A percentile compares a stretch with the other conserved stretches of the same genome.
Conservation (phyloP, 2,113 vertebrate species). For the Onychostruthus taczanowskii region DNA sequence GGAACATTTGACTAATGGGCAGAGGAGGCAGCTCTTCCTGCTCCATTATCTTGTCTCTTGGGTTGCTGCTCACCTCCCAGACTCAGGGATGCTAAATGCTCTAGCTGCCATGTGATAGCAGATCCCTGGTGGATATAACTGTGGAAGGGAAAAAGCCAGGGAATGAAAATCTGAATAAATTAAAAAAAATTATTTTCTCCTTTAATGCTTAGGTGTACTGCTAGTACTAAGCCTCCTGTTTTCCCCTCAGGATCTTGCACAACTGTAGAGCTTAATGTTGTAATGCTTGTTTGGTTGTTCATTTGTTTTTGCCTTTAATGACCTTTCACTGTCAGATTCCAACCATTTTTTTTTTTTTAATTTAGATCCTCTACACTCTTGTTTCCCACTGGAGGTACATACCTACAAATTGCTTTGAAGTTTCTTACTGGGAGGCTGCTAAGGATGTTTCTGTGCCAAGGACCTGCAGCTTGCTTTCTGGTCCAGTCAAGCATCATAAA, state of each 20-base stretch:
- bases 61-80: background rate
- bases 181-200: background rate
- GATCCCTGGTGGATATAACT: background rate
- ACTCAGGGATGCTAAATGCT: background rate
- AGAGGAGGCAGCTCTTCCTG: conserved; percentile 22
- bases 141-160: background rate
- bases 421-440: background rate
- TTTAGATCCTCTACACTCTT: background rate
- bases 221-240: background rate
- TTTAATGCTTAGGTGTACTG: background rate
- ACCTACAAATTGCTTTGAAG: background rate
- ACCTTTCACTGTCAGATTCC: background rate
- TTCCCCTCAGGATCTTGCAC: background rate
- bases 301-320: background rate
- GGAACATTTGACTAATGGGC: conserved; percentile 51
- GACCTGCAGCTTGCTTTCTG: background rate
- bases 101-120: background rate
- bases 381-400: background rate
- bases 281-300: background rate
- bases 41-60: conserved; percentile 57
- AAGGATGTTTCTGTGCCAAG: background rate
- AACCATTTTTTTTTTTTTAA: background rate
- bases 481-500: background rate
- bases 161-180: background rate
- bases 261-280: background rate